Evolutionary conservation across 2,797 vertebrate genomes (phyloP), one percentile per base, ranked within the genome.

Genomic region (Pseudocheirus occidentalis): DNA sequence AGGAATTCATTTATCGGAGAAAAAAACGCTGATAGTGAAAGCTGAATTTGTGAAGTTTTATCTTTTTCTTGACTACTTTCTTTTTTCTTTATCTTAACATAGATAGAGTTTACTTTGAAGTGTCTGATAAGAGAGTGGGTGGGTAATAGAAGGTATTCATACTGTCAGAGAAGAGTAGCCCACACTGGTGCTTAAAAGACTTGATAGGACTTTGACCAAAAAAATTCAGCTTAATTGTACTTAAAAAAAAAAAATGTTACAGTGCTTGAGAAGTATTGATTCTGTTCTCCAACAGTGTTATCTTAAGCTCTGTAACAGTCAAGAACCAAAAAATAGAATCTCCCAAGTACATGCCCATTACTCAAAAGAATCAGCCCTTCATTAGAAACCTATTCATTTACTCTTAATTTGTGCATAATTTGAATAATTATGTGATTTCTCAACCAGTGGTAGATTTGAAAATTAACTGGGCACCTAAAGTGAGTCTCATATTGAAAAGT

Each of bases 171-270:
- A 50, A 95, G 94, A 95, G 29, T 52, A 94, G 90, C 89, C 90
- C 57, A 50, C 14, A 34, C 91, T 94, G 14, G n/a, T 81, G 62
- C 52, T 90, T 94, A 91, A 95, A 94, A 96, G 90, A 59, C 56
- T 56, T 96, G 73, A 94, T 96, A 91, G 92, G 21, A 91, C 91
- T 94, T 28, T 94, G 95, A 52, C 92, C 62, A 94, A 87, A 55
- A 94, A 91, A 96, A 92, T 58, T 92, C 34, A 94, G 27, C 34
- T 81, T 96, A 93, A 95, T 92, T 55, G 54, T 57, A 28, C 40
- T 93, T 58, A 0, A 28, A 59, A 59, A 29, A 89, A 93, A 55
- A 34, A 62, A 62, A 27, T n/a, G 62, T 66, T n/a, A 16, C 34
- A 66, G 5, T n/a, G 13, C 34, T 66, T 27, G 7, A 66, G 34